Base-by-base conservation (phyloP, 2,797 vertebrate genomes). In the Molossus alvarezi region DNA sequence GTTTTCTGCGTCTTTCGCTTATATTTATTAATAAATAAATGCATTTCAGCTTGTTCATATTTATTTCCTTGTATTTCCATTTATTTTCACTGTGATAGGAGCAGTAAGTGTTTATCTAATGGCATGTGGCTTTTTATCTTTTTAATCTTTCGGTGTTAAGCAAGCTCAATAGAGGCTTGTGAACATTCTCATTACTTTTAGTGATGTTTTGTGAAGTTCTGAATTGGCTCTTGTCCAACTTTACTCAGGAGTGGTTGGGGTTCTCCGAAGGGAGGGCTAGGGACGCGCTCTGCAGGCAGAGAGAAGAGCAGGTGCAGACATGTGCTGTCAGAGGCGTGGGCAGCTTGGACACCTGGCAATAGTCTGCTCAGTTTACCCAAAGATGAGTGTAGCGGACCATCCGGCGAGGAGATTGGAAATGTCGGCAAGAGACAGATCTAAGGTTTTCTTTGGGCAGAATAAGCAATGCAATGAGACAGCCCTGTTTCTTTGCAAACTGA, bases 61-160 rank as follows among this genome's bases (percentile, higher is more conserved):
- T 87, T 72, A 41, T 82, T 83, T 90, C 41, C 73, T 88, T 88
- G 12, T 87, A 69, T 73, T 92, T 93, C 41, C 80, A 67, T 45
- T 10, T 58, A 60, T 45, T 65, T 77, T 75, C 62, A 80, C 45
- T 21, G 5, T 51, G 65, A 55, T 45, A 86, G 37, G 55, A 77
- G n/a, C 25, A 77, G 48, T 80, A 84, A 51, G 41, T 76, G 4
- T 67, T 77, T 90, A 82, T 48, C 27, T 14, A 72, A 25, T 58
- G 21, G 55, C 17, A 3, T 8, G 0, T 90, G n/a, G 27, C 51
- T 73, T 73, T 91, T 60, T 57, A 4, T 71, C 29, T 45, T 94
- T 92, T 65, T 92, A 33, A 62, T 51, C 27, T 83, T 84, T 80
- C 29, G 80, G 0, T 57, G 45, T 80, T 80, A 90, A 77, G n/a